Base-by-base conservation (phyloP, 2,888 invertebrate genomes). In the Gari tellinella region DNA sequence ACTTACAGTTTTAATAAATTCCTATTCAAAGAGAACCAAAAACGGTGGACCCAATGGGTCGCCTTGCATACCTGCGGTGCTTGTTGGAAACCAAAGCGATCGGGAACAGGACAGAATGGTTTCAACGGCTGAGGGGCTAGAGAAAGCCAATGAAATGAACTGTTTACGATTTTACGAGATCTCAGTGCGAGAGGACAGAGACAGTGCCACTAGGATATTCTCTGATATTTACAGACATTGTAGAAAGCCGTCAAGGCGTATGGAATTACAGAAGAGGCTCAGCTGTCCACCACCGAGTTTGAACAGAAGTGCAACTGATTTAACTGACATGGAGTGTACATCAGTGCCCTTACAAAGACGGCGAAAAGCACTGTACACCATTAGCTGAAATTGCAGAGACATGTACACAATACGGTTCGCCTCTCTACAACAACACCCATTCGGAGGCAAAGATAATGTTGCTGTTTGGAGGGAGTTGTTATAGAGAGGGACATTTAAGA, bases 61-160 rank as follows among this genome's bases (percentile, higher is more conserved):
- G n/a, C 45, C 74, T 15, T 68, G 73, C 21, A 55, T 76, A 17
- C 96, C 96, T 0, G 96, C 96, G 21, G 94, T 96, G 53, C 93
- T 97, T 81, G 96, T 97, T 14, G 97, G 95, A 12, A 97, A 97
- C 90, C 96, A 97, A 92, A 94, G 94, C 19, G 97, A 97, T 91
- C 95, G 95, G 91, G 90, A 93, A 0, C 95, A 95, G 1, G 97
- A 97, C 91, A 93, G 96, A 66, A 96, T 96, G 96, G 84, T 95
- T 7, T 68, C 79, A 0, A 68, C 72, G 0, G 75, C 81, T 7
- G 86, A 89, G 49, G 89, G 89, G 1, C 61, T 72, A 3, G 58
- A 73, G 14, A 66, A 80, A 38, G 73, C 83, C 12, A 37, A 43
- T 1, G 86, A 88, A 63, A 80, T 89, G 51, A 80, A 82, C 38